Percentiles rank a stretch among this genome's conserved stretches.
These are phyloP conservation scores for Melozone crissalis DNA, from an alignment of 2,113 vertebrate species.

Conservation along the genomic window DNA sequence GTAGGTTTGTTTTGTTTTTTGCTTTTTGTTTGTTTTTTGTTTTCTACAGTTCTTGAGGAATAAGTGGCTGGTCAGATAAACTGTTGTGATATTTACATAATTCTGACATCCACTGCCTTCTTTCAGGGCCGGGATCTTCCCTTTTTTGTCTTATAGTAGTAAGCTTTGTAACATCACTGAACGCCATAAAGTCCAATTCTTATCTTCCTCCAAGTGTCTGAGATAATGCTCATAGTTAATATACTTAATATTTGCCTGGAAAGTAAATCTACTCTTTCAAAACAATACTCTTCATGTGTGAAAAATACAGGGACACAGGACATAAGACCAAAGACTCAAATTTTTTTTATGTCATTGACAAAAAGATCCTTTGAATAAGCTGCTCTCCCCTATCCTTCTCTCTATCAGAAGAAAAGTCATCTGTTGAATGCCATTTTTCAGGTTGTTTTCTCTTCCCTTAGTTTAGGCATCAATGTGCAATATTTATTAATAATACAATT, in stretches of 20 bases:
- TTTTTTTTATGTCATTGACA: neutral
- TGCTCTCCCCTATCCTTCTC: neutral
- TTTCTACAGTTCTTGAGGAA: neutral
- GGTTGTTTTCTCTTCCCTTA: neutral
- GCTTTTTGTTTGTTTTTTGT: too few species aligned
- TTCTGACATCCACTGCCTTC: neutral
- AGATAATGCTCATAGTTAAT: neutral
- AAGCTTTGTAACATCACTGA: neutral
- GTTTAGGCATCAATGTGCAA: neutral
- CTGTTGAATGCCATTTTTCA: neutral
- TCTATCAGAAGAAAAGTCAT: neutral
- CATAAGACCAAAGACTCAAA: too few species aligned
- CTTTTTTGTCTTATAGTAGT: neutral
- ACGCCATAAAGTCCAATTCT: neutral
- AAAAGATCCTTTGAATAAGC: neutral
- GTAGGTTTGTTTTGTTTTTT: too few species aligned
- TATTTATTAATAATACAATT: neutral
- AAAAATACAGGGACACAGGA: fast-evolving
- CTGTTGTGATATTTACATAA: neutral
- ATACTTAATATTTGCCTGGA: neutral
- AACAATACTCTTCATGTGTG: neutral
- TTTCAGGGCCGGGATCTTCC: neutral
- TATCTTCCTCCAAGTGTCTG: neutral
- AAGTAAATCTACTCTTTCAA: neutral
- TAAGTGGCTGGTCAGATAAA: neutral